Percentiles rank a stretch among this genome's conserved stretches.
Conservation (phyloP, 2,888 invertebrate genomes). For the Drosophila limbata region DNA sequence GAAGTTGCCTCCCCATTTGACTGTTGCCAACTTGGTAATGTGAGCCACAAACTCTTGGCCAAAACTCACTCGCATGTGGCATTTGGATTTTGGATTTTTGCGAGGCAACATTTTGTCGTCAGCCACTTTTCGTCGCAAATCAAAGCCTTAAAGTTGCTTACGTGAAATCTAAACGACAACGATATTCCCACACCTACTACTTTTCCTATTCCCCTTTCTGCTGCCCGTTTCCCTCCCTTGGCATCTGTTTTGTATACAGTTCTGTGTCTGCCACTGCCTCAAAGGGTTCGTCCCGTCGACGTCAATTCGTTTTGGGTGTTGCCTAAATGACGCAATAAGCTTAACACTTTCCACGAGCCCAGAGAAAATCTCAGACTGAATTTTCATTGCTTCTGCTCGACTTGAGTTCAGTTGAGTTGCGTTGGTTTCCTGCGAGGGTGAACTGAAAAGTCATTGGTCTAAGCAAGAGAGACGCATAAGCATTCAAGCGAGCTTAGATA, state of each 20-base stretch:
- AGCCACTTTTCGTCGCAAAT: constrained; percentile 50
- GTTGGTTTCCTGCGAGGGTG: constrained; percentile 32
- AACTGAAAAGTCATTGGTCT: background rate
- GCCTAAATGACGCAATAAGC: constrained; percentile 79
- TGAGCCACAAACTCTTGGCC: constrained; percentile 30
- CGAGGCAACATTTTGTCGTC: constrained; percentile 34
- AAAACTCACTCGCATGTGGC: constrained; percentile 47
- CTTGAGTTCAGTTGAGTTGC: constrained; percentile 55
- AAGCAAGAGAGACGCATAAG: too few species aligned
- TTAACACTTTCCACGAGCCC: constrained; percentile 64
- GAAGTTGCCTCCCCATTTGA: constrained; percentile 25
- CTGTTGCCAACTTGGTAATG: constrained; percentile 30
- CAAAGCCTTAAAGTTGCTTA: constrained; percentile 76
- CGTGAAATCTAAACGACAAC: constrained; percentile 61
- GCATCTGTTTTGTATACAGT: constrained; percentile 5
- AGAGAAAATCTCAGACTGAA: constrained; percentile 40
- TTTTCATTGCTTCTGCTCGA: constrained; percentile 77
- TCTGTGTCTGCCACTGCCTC: constrained; percentile 46
- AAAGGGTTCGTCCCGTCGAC: constrained; percentile 69
- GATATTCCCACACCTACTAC: constrained; percentile 16
- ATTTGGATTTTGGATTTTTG: constrained; percentile 16
- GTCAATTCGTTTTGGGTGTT: constrained; percentile 75
- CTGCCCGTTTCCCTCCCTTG: background rate
- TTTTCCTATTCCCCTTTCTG: background rate
- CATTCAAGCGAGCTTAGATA: too few species aligned